These are phyloP conservation scores for Varanus salvator DNA, from an alignment of 2,113 vertebrate genomes.

Conservation along the genomic window DNA sequence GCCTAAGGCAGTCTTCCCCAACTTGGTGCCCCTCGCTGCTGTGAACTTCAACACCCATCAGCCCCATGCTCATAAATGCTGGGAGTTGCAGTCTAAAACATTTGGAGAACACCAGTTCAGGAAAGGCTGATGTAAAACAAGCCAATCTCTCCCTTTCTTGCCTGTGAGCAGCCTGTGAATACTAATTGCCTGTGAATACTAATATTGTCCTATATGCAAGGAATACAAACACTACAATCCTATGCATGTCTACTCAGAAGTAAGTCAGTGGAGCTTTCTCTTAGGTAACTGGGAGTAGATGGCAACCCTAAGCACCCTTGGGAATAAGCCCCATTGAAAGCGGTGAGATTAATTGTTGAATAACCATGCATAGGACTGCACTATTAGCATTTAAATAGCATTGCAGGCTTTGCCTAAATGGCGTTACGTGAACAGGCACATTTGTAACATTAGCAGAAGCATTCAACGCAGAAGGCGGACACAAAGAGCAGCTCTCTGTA, in stretches of 20 bases:
- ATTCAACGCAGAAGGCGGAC: slow-evolving; percentile 66
- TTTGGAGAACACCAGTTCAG: no score
- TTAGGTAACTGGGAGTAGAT: not conserved
- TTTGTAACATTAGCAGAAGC: slow-evolving; percentile 64
- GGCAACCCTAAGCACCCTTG: not conserved
- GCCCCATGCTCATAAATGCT: no score
- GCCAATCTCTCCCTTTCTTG: slow-evolving; percentile 61
- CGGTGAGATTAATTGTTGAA: not conserved
- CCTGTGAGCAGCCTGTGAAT: slow-evolving; percentile 28
- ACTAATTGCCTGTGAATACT: not conserved
- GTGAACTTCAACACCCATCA: no score
- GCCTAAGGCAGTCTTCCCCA: not conserved
- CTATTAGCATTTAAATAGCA: not conserved
- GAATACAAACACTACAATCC: not conserved
- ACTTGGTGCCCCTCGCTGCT: no score
- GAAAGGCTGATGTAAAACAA: slow-evolving; percentile 10
- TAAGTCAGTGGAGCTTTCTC: not conserved
- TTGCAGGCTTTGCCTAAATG: no score
- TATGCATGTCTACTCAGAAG: not conserved
- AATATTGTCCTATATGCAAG: not conserved
- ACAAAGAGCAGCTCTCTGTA: not conserved
- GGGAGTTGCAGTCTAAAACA: no score
- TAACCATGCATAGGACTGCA: not conserved
- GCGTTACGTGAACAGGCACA: slow-evolving; percentile 39
- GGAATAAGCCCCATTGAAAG: not conserved